Base-by-base conservation (phyloP, 2,797 vertebrate species). In the Helostoma temminkii region DNA sequence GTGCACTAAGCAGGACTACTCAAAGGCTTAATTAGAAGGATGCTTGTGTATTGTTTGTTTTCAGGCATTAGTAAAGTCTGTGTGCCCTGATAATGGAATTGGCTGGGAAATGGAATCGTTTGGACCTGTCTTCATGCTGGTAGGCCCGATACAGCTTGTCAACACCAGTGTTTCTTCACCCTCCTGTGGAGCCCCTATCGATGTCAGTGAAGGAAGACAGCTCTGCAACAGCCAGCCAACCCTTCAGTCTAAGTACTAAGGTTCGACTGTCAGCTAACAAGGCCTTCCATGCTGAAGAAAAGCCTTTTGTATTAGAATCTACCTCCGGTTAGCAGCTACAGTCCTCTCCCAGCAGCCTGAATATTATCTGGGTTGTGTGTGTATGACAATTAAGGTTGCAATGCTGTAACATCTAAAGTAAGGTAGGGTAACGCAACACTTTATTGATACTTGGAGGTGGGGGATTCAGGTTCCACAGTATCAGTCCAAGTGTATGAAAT, bases 1-100 rank as follows among this genome's bases (percentile, higher is more conserved):
- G 65, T 75, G 87, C 90, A 81, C 87, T 89, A 85, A 90, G 88
- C 85, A 84, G 86, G 67, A 61, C 85, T 79, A 90, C 92, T 92
- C 90, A 85, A 90, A 91, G 91, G 91, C 89, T 92, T 93, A 91
- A 93, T 93, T 92, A 92, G 89, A 87, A 86, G 72, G 87, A 88
- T 90, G 91, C 84, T 89, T 81, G 88, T 88, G 89, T 83, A 87
- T 90, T 92, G 92, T 91, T 91, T 91, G 90, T 91, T 91, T 92
- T 85, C 85, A 87, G 89, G 88, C 87, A 89, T 92, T 90, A 91
- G 90, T 83, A 88, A 89, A 85, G 88, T 89, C 90, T 90, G 90
- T 78, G 82, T 89, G 86, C 87, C 84, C 82, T 85, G 91, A 90
- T 93, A 93, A 92, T 92, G 91, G 87, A 91, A 87, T 91, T 91